Evolutionary conservation across 2,797 vertebrate species (phyloP), one percentile per base, ranked within the genome.

Genomic region (Ciconia nigra): DNA sequence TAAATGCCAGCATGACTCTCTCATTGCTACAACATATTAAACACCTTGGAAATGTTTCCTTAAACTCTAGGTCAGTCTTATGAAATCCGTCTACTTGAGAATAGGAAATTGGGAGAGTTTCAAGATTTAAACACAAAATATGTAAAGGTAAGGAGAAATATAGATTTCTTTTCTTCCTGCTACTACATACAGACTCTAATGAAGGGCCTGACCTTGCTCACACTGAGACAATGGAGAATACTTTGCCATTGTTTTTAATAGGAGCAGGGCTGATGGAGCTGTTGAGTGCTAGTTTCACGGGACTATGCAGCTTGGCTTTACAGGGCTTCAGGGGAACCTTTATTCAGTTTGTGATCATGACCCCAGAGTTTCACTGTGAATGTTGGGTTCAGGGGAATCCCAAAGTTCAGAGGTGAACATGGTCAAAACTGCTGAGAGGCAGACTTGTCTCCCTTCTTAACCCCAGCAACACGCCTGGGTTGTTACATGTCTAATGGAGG

Each of bases 51-150:
- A 97, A 95, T 98, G 94, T 96, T 78, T 96, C 83, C 42, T 98
- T 97, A 86, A 97, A 92, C 87, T 93, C 97, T 98, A 99, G 99
- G 99, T 99, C 99, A 99, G 98, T 99, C 99, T 97, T 99, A 99
- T 94, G 99, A 99, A 99, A 99, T 99, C 97, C 98, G 99, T 97
- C 98, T 99, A 97, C 98, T 99, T 97, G 99, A 99, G 97, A 99
- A 99, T 98, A 98, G 99, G 98, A 99, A 99, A 98, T 98, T 99
- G 98, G 99, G 98, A 98, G 99, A 99, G 97, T 99, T 98, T 98
- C 98, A 99, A 98, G 99, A 99, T 98, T 98, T 99, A 98, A 99
- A 98, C 98, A 99, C 98, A 97, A 99, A 99, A 98, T 99, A 98
- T 98, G 98, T 99, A 89, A 99, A 99, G 99, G 99, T 99, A 98